phyloP scores from a whole-genome alignment of 2,888 invertebrate genomes.

The Pasiphila rectangulata region DNA sequence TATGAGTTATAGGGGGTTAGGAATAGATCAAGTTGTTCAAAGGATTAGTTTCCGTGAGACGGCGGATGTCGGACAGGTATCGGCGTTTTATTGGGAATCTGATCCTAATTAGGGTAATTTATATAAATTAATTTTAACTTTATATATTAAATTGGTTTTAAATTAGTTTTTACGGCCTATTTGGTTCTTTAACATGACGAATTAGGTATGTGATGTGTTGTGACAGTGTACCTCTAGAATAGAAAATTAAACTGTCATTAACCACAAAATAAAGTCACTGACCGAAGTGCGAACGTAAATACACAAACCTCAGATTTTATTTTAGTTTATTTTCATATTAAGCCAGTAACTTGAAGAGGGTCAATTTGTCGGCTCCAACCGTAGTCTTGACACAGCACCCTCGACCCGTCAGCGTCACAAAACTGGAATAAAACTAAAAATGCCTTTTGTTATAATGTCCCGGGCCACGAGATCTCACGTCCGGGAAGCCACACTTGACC shows the following conservation, averaged over 20 bases:
- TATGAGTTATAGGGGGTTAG: constrained; percentile 27
- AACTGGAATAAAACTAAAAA: constrained; percentile 56
- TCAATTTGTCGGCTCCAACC: constrained; percentile 29
- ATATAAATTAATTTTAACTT: constrained; percentile 2
- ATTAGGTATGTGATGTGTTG: too few relatives aligned
- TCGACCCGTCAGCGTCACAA: constrained; percentile 63
- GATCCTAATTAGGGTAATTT: constrained; percentile 18
- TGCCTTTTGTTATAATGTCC: constrained; percentile 56
- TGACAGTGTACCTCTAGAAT: too few relatives aligned
- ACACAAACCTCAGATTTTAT: not conserved
- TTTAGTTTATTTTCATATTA: constrained; percentile 18
- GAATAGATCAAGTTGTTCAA: constrained; percentile 30
- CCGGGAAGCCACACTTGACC: constrained; percentile 79
- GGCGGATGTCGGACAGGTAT: constrained; percentile 20
- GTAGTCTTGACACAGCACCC: constrained; percentile 44
- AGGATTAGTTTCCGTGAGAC: constrained; percentile 22
- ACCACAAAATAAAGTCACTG: too few relatives aligned
- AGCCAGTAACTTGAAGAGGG: constrained; percentile 30
- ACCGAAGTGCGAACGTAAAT: too few relatives aligned
- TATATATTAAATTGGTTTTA: not conserved
- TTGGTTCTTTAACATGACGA: too few relatives aligned
- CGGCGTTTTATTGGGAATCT: constrained; percentile 9
- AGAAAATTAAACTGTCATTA: too few relatives aligned
- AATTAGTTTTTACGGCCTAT: not conserved
- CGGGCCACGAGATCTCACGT: constrained; percentile 56